Conservation (phyloP, 2,113 vertebrate species). For the Campylomormyrus numenius region DNA sequence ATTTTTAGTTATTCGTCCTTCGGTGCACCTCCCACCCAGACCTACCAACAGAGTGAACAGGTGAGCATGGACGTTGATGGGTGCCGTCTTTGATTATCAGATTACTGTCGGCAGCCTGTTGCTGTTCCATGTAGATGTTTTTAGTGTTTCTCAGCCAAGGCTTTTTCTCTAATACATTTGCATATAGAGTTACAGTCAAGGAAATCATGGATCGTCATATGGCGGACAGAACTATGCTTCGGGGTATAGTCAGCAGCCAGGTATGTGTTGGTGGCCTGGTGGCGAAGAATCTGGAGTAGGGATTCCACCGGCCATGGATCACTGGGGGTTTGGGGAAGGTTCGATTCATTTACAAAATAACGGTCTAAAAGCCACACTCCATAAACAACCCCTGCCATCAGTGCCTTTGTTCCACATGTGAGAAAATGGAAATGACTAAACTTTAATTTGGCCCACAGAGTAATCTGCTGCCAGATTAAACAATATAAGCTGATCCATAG, state of each 20-base stretch:
- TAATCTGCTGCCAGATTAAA: background rate
- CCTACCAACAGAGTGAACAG: constrained; percentile 71
- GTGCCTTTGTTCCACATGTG: too few relatives aligned
- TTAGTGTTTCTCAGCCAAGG: background rate
- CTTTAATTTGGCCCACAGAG: background rate
- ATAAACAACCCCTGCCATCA: too few relatives aligned
- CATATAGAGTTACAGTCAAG: constrained; percentile 60
- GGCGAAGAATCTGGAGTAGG: background rate
- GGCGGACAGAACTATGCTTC: constrained; percentile 52
- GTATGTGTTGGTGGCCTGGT: constrained; percentile 21
- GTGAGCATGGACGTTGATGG: constrained; percentile 47
- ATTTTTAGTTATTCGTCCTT: constrained; percentile 72
- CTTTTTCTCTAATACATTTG: background rate
- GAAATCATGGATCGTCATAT: constrained; percentile 51
- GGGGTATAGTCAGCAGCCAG: constrained; percentile 58
- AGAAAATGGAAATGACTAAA: background rate
- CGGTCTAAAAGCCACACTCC: background rate
- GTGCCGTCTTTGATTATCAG: background rate
- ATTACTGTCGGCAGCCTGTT: background rate
- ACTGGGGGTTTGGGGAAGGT: too few relatives aligned
- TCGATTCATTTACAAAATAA: background rate
- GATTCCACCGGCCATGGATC: background rate
- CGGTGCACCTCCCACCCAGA: constrained; percentile 59
- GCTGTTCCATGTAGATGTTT: background rate
- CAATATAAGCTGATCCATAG: background rate